Percentiles rank a stretch among this genome's conserved stretches.
Evolutionary conservation across 1,140 invertebrate genomes (phyloP).

Genomic region (Caenorhabditis remanei): DNA sequence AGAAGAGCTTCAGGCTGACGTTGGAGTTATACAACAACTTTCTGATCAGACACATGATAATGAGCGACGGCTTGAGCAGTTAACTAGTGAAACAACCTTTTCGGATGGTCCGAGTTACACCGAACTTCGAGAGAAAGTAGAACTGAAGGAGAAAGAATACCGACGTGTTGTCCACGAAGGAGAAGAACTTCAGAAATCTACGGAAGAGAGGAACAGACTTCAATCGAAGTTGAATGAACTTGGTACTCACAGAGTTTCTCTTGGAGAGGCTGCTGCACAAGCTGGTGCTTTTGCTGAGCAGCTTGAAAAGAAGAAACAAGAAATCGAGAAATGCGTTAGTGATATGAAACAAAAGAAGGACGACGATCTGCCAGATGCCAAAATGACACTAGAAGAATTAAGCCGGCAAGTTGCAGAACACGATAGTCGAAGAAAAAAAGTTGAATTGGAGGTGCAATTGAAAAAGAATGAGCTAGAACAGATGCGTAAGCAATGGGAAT

Average conservation of each 20-base stretch:
- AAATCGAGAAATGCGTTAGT: slow-evolving; percentile 12
- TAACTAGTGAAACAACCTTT: background rate
- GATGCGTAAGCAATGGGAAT: background rate
- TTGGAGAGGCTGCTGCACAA: slow-evolving; percentile 41
- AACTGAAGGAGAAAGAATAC: slow-evolving; percentile 37
- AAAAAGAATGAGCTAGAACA: slow-evolving; percentile 14
- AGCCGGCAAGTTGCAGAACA: background rate
- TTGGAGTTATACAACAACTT: slow-evolving; percentile 2
- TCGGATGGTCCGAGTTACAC: background rate
- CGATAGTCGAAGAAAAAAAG: background rate
- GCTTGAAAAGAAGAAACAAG: background rate
- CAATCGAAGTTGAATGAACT: slow-evolving; percentile 40
- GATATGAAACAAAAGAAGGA: background rate
- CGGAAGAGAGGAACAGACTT: slow-evolving; percentile 32
- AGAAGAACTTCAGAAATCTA: slow-evolving; percentile 9
- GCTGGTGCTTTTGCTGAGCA: slow-evolving; percentile 26
- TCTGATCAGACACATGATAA: background rate
- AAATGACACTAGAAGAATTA: slow-evolving; percentile 3
- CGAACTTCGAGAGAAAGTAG: slow-evolving; percentile 3
- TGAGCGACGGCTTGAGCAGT: background rate
- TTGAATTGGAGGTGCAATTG: slow-evolving; percentile 12
- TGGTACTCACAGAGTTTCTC: slow-evolving; percentile 29
- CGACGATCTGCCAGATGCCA: slow-evolving; percentile 16
- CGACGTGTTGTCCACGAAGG: slow-evolving; percentile 12
- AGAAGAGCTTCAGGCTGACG: slow-evolving; percentile 10